Evolutionary conservation across 2,113 vertebrate genomes (phyloP).

Genomic region (Salvelinus namaycush): DNA sequence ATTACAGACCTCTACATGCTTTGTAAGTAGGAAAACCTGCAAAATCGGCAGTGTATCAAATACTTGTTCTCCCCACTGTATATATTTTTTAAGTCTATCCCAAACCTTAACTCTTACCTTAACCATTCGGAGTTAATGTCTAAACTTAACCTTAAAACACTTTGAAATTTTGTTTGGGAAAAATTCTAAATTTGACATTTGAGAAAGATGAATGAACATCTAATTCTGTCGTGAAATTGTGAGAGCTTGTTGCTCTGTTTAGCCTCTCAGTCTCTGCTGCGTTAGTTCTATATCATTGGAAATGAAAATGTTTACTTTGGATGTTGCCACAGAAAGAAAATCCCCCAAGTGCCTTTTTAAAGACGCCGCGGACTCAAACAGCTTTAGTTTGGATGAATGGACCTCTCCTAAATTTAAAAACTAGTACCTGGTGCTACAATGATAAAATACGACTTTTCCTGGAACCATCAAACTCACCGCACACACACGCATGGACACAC

Average conservation of each 20-base stretch:
- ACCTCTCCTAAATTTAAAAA: slow-evolving; percentile 60
- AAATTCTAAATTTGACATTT: no score
- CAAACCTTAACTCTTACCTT: no score
- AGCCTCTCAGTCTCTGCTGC: slow-evolving; percentile 42
- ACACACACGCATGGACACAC: not conserved
- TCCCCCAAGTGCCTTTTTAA: slow-evolving; percentile 67
- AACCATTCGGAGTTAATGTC: no score
- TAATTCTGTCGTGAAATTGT: no score
- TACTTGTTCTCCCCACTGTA: no score
- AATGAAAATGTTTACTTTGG: slow-evolving; percentile 72
- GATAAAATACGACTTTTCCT: slow-evolving; percentile 65
- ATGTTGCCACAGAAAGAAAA: slow-evolving; percentile 63
- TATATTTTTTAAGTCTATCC: no score
- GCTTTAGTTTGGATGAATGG: slow-evolving; percentile 64
- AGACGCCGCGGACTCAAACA: slow-evolving; percentile 60
- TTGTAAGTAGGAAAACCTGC: no score
- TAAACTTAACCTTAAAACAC: no score
- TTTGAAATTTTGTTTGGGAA: no score
- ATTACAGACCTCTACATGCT: no score
- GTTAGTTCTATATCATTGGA: slow-evolving; percentile 63
- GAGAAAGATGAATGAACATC: no score
- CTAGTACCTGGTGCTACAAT: slow-evolving; percentile 48
- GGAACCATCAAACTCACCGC: slow-evolving; percentile 51
- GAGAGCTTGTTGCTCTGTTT: slow-evolving; percentile 55
- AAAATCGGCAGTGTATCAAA: no score